phyloP scores from a whole-genome alignment of 64 coral and sea anemone species.

The Stylophora pistillata region DNA sequence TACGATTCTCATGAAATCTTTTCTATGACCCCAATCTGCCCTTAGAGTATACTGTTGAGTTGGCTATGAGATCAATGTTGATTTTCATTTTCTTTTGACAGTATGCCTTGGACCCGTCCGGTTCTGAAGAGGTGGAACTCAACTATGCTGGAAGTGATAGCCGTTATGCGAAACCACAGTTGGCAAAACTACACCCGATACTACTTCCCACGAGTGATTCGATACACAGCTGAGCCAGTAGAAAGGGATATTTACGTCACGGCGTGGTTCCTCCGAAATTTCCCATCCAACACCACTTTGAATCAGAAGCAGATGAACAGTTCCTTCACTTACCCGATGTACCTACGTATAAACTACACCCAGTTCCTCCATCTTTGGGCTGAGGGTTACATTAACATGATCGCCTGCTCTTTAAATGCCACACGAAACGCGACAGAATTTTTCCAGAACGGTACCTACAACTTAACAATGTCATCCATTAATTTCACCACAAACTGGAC shows the following conservation, averaged over 20 bases:
- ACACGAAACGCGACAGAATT: slow-evolving; percentile 40
- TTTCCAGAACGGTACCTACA: slow-evolving; percentile 49
- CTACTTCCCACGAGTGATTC: slow-evolving; percentile 53
- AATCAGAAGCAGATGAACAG: slow-evolving; percentile 15
- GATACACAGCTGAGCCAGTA: slow-evolving; percentile 10
- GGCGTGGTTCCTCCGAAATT: not conserved
- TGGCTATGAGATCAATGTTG: not conserved
- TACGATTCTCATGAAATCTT: too few species aligned
- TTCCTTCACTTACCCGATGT: not conserved
- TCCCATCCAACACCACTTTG: slow-evolving; percentile 24
- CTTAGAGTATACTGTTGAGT: too few species aligned
- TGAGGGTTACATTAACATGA: slow-evolving; percentile 30
- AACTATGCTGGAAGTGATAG: slow-evolving; percentile 61
- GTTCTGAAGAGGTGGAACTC: slow-evolving; percentile 64
- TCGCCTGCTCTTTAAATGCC: slow-evolving; percentile 44
- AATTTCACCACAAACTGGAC: slow-evolving; percentile 47
- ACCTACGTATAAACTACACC: slow-evolving; percentile 29
- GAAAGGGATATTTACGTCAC: not conserved
- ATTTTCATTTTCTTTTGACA: not conserved
- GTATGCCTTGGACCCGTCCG: slow-evolving; percentile 71
- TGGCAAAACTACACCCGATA: slow-evolving; percentile 48
- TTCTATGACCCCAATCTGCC: too few species aligned
- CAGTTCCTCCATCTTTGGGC: slow-evolving; percentile 13
- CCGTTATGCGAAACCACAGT: slow-evolving; percentile 45
- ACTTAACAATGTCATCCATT: slow-evolving; percentile 18